phyloP scores from a whole-genome alignment of 2,888 invertebrate species.

The Lepidochrysops patricia region DNA sequence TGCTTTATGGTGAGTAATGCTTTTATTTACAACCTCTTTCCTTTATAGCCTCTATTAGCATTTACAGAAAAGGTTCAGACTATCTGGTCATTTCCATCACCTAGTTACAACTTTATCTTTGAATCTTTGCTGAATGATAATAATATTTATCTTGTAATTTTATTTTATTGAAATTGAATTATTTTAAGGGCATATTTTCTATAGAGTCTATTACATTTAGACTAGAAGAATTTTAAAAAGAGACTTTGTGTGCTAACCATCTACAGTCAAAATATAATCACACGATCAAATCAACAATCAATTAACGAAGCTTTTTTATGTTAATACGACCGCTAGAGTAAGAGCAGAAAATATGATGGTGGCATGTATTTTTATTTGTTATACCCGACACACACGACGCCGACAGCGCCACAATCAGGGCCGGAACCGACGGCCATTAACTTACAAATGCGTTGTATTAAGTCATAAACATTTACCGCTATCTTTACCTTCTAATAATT shows the following conservation, averaged over 20 bases:
- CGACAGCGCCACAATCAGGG: constrained; percentile 6
- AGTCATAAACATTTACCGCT: constrained; percentile 12
- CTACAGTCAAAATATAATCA: neutral
- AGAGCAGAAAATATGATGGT: neutral
- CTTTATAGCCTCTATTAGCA: constrained; percentile 17
- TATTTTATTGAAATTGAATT: neutral
- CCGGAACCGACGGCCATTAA: constrained; percentile 11
- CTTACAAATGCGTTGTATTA: constrained; percentile 11
- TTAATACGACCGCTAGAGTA: neutral
- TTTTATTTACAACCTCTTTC: constrained; percentile 13
- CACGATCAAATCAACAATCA: neutral
- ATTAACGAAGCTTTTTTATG: neutral
- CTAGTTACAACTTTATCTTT: neutral
- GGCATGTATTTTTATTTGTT: neutral
- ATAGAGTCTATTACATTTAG: no score
- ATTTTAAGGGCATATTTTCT: no score
- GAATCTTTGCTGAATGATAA: neutral
- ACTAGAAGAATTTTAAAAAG: no score
- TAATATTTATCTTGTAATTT: neutral
- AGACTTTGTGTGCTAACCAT: no score
- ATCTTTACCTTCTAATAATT: constrained; percentile 10
- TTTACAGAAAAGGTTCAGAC: constrained; percentile 1
- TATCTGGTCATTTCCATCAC: neutral
- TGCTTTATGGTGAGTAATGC: constrained; percentile 79
- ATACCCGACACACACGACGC: constrained; percentile 4